A percentile compares a stretch with the other conserved stretches of the same genome.
These are phyloP conservation scores for Psix sp. DNA, from an alignment of 1,140 invertebrate species.

Conservation along the genomic window DNA sequence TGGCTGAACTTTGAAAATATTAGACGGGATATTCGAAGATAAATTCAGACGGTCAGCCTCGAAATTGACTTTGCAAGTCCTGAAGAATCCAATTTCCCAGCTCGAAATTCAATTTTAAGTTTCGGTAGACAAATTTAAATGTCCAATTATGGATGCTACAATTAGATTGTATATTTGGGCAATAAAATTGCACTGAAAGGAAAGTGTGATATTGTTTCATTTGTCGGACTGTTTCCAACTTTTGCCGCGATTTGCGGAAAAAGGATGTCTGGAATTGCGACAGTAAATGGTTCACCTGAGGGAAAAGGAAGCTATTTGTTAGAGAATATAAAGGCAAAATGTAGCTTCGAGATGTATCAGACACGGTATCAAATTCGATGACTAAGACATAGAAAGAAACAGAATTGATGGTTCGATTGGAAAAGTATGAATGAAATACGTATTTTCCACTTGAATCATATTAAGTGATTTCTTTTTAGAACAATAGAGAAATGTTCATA, in stretches of 20 bases:
- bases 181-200: slow-evolving; percentile 26
- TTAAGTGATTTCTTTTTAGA: no score
- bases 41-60: slow-evolving; percentile 29
- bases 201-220: slow-evolving; percentile 24
- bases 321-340: slow-evolving; percentile 25
- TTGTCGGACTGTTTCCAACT: slow-evolving; percentile 23
- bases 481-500: no score
- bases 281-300: slow-evolving; percentile 27
- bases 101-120: slow-evolving; percentile 30
- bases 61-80: slow-evolving; percentile 36
- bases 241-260: slow-evolving; percentile 18
- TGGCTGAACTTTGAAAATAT: no score
- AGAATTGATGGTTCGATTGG: slow-evolving; percentile 1
- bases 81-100: slow-evolving; percentile 34
- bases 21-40: slow-evolving; percentile 27
- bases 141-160: slow-evolving; percentile 38
- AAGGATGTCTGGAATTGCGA: slow-evolving; percentile 11
- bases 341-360: slow-evolving; percentile 10
- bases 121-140: slow-evolving; percentile 43
- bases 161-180: slow-evolving; percentile 35
- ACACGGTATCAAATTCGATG: slow-evolving; percentile 16
- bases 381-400: slow-evolving; percentile 1
- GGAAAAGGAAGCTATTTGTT: slow-evolving; percentile 34
- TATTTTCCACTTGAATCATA: no score
- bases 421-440: no score